Conservation (phyloP, 1,140 invertebrate genomes). For the Chrysopa pallens region DNA sequence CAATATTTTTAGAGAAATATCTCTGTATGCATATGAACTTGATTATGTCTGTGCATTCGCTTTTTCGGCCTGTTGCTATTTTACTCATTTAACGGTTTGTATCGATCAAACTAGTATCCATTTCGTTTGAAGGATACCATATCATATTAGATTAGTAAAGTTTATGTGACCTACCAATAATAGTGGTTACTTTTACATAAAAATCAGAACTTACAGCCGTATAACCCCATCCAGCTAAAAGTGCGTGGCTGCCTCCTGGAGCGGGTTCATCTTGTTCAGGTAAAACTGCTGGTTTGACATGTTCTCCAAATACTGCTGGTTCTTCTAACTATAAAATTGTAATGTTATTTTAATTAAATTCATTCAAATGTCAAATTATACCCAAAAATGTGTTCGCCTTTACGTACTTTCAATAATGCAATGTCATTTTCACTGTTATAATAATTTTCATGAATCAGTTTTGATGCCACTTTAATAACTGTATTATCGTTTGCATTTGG, state of each 20-base stretch:
- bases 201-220: not conserved
- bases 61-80: no score
- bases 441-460: not conserved
- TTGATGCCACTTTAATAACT: no score
- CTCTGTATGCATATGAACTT: no score
- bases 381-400: not conserved
- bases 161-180: no score
- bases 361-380: no score
- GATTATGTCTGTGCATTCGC: no score
- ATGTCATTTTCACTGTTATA: slow-evolving; percentile 4
- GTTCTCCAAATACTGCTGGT: not conserved
- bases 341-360: not conserved
- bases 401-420: slow-evolving; percentile 2
- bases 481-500: no score
- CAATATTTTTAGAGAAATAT: no score
- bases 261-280: not conserved
- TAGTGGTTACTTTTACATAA: not conserved
- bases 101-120: no score
- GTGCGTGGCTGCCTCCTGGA: not conserved
- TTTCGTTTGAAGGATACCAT: no score
- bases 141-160: no score
- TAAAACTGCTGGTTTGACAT: slow-evolving; percentile 1
- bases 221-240: slow-evolving; percentile 6
- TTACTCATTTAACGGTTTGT: no score
- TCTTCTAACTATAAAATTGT: slow-evolving; percentile 2